Evolutionary conservation across 2,797 vertebrate species (phyloP).

Genomic region (Thunnus albacares): DNA sequence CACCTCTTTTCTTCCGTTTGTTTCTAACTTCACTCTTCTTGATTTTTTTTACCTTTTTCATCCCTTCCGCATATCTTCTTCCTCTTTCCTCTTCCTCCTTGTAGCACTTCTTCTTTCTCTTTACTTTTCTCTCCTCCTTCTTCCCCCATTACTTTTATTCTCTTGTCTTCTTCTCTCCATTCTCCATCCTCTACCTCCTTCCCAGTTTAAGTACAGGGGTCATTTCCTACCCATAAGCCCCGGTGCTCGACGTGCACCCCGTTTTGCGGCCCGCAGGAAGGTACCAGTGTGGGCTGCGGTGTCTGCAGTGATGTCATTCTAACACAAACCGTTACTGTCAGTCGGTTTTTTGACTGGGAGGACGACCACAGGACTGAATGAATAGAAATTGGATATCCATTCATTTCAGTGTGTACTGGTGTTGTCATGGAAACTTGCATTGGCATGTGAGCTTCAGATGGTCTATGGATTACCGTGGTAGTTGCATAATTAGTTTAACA

Average conservation of each 20-base stretch:
- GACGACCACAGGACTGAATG: constrained; percentile 60
- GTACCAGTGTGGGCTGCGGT: constrained; percentile 79
- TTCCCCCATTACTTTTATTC: not conserved
- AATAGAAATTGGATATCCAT: constrained; percentile 51
- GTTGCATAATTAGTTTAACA: constrained; percentile 38
- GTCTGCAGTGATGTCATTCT: constrained; percentile 74
- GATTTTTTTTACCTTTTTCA: constrained; percentile 11
- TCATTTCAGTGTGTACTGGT: constrained; percentile 25
- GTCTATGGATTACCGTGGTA: constrained; percentile 40
- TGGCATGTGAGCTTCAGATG: constrained; percentile 36
- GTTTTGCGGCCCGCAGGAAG: constrained; percentile 86
- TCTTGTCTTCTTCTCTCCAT: constrained; percentile 35
- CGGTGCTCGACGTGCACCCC: constrained; percentile 83
- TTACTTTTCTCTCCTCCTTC: constrained; percentile 27
- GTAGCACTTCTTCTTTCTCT: constrained; percentile 54
- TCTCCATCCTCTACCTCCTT: constrained; percentile 51
- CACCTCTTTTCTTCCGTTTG: not conserved
- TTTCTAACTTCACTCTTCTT: constrained; percentile 15
- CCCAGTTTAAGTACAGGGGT: constrained; percentile 88
- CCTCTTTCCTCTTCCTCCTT: constrained; percentile 38
- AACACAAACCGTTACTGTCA: constrained; percentile 50
- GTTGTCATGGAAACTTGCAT: constrained; percentile 63
- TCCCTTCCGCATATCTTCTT: not conserved
- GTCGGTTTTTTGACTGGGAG: constrained; percentile 15
- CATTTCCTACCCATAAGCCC: constrained; percentile 88